Evolutionary conservation across 37 sponge, comb jelly and placozoan species (phyloP).

Genomic region (Haliclona indistincta): DNA sequence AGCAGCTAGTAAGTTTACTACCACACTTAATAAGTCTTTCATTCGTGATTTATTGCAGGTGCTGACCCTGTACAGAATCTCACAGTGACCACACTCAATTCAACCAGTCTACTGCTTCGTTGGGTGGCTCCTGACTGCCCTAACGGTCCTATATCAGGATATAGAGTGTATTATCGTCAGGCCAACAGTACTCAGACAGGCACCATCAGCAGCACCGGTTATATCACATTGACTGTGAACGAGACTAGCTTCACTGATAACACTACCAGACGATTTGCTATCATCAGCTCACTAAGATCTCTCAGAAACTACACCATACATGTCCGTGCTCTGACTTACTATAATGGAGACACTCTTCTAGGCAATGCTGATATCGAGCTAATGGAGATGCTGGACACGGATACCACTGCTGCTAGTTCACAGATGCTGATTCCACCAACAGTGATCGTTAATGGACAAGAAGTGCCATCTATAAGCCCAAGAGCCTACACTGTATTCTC

Average conservation of each 20-base stretch:
- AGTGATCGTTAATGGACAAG: too few species aligned
- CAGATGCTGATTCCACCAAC: too few species aligned
- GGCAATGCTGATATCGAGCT: neutral
- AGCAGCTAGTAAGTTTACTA: neutral
- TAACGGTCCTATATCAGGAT: conserved; percentile 24
- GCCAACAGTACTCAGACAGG: neutral
- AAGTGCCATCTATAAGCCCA: too few species aligned
- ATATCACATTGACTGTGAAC: too few species aligned
- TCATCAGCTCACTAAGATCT: too few species aligned
- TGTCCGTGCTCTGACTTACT: too few species aligned
- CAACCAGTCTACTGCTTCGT: conserved; percentile 14
- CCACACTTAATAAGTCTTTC: neutral
- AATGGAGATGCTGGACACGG: neutral
- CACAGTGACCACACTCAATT: neutral
- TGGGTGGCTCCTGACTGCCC: conserved; percentile 44
- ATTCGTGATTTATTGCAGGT: neutral
- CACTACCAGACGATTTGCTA: too few species aligned
- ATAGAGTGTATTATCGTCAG: conserved; percentile 15
- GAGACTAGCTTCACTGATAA: too few species aligned
- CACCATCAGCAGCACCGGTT: neutral
- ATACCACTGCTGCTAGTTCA: neutral
- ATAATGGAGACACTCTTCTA: too few species aligned
- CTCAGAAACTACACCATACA: too few species aligned
- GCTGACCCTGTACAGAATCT: conserved; percentile 12
- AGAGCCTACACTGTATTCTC: too few species aligned